Percentiles rank a stretch among this genome's conserved stretches.
Evolutionary conservation across 2,797 vertebrate genomes (phyloP).

Genomic region (Bovichtus diacanthus): DNA sequence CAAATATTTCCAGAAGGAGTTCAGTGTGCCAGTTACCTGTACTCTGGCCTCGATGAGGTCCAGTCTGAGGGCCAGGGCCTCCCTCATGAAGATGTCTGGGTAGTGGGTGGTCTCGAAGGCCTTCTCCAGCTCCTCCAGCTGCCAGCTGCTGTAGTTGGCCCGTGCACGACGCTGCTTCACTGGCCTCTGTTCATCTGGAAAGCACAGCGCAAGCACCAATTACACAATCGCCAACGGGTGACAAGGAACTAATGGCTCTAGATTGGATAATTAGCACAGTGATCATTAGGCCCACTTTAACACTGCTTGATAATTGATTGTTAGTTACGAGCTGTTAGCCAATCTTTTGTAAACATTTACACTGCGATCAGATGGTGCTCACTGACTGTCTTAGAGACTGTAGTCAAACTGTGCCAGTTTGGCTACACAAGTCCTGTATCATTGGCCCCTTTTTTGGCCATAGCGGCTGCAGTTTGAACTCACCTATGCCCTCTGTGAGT

Average conservation of each 20-base stretch:
- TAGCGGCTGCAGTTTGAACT: slow-evolving; percentile 51
- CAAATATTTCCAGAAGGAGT: slow-evolving; percentile 14
- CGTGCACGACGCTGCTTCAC: slow-evolving; percentile 89
- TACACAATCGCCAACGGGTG: slow-evolving; percentile 85
- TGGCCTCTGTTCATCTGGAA: slow-evolving; percentile 90
- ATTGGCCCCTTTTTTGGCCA: slow-evolving; percentile 8
- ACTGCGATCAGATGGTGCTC: slow-evolving; percentile 77
- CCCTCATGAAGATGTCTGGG: slow-evolving; percentile 91
- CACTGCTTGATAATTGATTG: slow-evolving; percentile 86
- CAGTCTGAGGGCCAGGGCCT: slow-evolving; percentile 89
- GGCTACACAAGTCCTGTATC: slow-evolving; percentile 34
- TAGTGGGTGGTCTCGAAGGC: slow-evolving; percentile 89
- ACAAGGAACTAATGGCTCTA: slow-evolving; percentile 87
- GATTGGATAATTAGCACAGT: slow-evolving; percentile 86
- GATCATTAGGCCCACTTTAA: slow-evolving; percentile 85
- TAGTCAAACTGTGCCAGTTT: slow-evolving; percentile 50
- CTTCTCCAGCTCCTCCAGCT: slow-evolving; percentile 91
- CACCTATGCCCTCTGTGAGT: slow-evolving; percentile 82
- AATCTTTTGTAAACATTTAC: slow-evolving; percentile 88
- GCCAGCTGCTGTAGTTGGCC: slow-evolving; percentile 93
- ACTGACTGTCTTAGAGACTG: slow-evolving; percentile 70
- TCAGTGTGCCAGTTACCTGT: slow-evolving; percentile 77
- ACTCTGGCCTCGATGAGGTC: slow-evolving; percentile 90
- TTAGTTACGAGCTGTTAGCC: slow-evolving; percentile 87
- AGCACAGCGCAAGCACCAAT: slow-evolving; percentile 81